phyloP scores from a whole-genome alignment of 2,888 invertebrate genomes.

The Lycophotia porphyrea region DNA sequence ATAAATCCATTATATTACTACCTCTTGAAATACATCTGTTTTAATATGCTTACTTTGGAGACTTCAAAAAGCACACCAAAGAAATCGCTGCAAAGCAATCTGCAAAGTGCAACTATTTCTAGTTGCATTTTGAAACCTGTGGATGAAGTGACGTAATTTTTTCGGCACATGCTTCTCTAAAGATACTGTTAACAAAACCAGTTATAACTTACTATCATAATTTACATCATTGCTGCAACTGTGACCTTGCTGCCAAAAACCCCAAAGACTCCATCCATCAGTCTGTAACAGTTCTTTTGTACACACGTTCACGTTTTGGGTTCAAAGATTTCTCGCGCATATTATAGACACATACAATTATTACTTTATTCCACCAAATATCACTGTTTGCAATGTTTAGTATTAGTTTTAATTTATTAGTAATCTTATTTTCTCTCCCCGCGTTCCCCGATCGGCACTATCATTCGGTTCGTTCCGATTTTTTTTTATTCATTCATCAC shows the following conservation, averaged over 20 bases:
- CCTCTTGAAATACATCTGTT: neutral
- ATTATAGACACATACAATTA: slow-evolving; percentile 31
- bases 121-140: slow-evolving; percentile 44
- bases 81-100: slow-evolving; percentile 3
- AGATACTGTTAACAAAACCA: slow-evolving; percentile 49
- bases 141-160: slow-evolving; percentile 56
- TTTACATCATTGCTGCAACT: slow-evolving; percentile 83
- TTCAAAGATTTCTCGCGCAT: slow-evolving; percentile 50
- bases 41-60: neutral
- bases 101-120: slow-evolving; percentile 21
- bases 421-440: slow-evolving; percentile 31
- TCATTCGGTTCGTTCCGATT: slow-evolving; percentile 47
- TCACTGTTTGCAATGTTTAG: slow-evolving; percentile 41
- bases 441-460: slow-evolving; percentile 45
- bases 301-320: slow-evolving; percentile 55
- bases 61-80: neutral
- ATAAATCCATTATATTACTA: neutral
- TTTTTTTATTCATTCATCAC: slow-evolving; percentile 52
- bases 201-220: slow-evolving; percentile 79
- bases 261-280: slow-evolving; percentile 65
- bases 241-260: slow-evolving; percentile 81
- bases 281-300: slow-evolving; percentile 56
- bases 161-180: slow-evolving; percentile 19
- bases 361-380: slow-evolving; percentile 32
- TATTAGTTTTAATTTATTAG: slow-evolving; percentile 21